Conservation (phyloP, 1,140 invertebrate genomes). For the Bilobella aurantiaca region DNA sequence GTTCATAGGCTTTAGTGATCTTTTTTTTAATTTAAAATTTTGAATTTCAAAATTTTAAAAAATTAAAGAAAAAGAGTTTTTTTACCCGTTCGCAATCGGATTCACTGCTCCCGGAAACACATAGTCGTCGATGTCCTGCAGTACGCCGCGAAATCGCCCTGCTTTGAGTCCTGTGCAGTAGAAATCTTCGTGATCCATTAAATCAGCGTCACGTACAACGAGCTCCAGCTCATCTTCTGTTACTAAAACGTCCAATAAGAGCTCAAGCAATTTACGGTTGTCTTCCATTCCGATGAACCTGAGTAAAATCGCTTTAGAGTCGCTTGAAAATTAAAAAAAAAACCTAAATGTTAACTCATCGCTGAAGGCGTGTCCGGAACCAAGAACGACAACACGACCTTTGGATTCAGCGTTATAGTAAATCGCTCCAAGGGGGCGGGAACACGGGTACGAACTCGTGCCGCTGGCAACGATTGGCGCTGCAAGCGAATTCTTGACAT, state of each 20-base stretch:
- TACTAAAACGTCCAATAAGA: constrained; percentile 74
- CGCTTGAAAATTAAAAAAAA: neutral
- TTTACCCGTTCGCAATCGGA: constrained; percentile 19
- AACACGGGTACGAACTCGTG: constrained; percentile 81
- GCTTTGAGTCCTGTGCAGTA: constrained; percentile 79
- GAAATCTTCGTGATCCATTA: constrained; percentile 80
- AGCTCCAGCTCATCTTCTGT: constrained; percentile 54
- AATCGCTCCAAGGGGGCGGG: constrained; percentile 85
- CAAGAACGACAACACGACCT: constrained; percentile 65
- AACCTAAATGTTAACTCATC: constrained; percentile 42
- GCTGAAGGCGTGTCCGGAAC: constrained; percentile 64
- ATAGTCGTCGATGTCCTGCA: constrained; percentile 57
- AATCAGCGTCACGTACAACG: constrained; percentile 74
- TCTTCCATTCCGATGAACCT: constrained; percentile 88
- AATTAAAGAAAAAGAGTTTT: neutral
- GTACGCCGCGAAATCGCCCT: constrained; percentile 67
- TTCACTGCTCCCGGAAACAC: constrained; percentile 32
- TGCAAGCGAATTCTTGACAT: constrained; percentile 73
- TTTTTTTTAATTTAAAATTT: too few species aligned
- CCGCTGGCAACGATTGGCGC: constrained; percentile 81
- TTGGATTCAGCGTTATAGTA: constrained; percentile 33
- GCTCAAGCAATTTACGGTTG: constrained; percentile 80
- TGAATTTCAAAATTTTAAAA: constrained; percentile 12
- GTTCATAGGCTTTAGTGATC: constrained; percentile 40
- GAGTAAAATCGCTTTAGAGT: neutral